Evolutionary conservation across 1,140 invertebrate species (phyloP), one percentile per base, ranked within the genome.

Genomic region (Brachionus angularis): DNA sequence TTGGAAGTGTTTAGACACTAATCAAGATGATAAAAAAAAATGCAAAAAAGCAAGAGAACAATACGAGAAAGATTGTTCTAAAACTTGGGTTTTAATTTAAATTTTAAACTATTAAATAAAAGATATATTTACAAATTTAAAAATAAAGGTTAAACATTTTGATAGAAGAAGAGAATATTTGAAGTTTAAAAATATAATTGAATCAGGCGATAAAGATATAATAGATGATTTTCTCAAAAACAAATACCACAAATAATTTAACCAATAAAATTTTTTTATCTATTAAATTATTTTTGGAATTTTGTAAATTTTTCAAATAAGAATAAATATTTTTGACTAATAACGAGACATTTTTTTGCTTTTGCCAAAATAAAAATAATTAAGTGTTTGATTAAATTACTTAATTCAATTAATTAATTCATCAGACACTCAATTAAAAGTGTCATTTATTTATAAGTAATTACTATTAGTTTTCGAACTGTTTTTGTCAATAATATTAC

Each of bases 141-240:
- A 67, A 71, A 78, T 78, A 12, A 77, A 88, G 87, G 90, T 94
- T 10, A 91, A 90, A 82, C 91, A 96, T 82, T 96, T 96, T 82
- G 90, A 94, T 83, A 85, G 89, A 76, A 92, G 91, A 80, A 80
- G 89, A 78, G 87, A 88, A 74, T 94, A 91, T 81, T 83, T 91
- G 75, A 86, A 90, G 77, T 95, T 91, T 80, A 92, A 92, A 83
- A 87, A 89, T 67, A 42, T 50, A 1, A 33, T 67, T 21, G 62
- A 67, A n/a, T 67, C 62, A 4, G 62, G 62, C 21, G 18, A 67
- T 8, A 29, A 46, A 21, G 62, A 67, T 18, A 18, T 67, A 33
- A 67, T 67, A 14, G 62, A 67, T 21, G 62, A 67, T 16, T 46
- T 67, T 33, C 47, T 67, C n/a, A 67, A 67, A 14, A 50, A 50